Evolutionary conservation across 1,140 invertebrate species (phyloP).

Genomic region (Lepidotrigona ventralis): DNA sequence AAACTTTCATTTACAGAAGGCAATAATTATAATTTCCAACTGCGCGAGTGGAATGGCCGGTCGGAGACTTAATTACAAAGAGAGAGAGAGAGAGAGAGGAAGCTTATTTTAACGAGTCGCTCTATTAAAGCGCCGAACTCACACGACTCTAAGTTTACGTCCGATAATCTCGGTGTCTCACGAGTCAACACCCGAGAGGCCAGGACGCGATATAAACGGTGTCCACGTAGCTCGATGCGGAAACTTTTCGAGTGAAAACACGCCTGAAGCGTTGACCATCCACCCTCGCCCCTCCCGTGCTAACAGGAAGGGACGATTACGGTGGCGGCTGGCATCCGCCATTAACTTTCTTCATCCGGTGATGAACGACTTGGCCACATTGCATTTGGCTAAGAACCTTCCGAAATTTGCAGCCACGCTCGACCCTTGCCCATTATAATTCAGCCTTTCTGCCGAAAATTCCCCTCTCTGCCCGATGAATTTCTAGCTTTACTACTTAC

Average conservation of each 20-base stretch:
- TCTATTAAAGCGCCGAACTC: constrained; percentile 5
- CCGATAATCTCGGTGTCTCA: not conserved
- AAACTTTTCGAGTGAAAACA: constrained; percentile 40
- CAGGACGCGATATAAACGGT: constrained; percentile 14
- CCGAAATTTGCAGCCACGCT: not conserved
- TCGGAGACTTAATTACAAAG: constrained; percentile 11
- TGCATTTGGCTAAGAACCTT: not conserved
- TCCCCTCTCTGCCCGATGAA: not conserved
- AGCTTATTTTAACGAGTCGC: constrained; percentile 7
- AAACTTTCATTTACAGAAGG: not conserved
- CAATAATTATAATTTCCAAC: not conserved
- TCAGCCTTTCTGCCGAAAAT: not conserved
- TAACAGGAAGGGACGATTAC: constrained; percentile 40
- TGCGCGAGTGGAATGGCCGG: not conserved
- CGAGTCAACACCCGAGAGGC: not conserved
- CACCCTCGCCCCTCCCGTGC: not conserved
- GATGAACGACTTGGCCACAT: not conserved
- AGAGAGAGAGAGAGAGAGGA: too few species aligned
- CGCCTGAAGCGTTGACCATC: not conserved
- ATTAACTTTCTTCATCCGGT: constrained; percentile 32
- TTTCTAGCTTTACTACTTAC: not conserved
- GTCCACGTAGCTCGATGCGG: not conserved
- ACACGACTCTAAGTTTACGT: not conserved
- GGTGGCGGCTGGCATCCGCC: not conserved
- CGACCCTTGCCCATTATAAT: not conserved